A percentile compares a stretch with the other conserved stretches of the same genome.
Conservation (phyloP, 2,797 vertebrate species). For the Sebastes aleutianus region DNA sequence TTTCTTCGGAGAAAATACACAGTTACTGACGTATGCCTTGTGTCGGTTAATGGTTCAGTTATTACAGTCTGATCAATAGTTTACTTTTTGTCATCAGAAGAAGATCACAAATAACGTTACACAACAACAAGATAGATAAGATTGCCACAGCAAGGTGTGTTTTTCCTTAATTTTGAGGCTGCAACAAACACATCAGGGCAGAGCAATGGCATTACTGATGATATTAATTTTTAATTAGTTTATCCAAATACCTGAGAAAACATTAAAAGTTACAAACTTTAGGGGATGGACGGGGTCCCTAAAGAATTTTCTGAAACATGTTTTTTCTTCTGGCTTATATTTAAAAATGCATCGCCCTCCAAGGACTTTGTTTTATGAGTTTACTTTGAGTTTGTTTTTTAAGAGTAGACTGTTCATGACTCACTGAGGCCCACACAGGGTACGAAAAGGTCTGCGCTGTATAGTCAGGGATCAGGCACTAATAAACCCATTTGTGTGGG, state of each 20-base stretch:
- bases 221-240: constrained; percentile 20
- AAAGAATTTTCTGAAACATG: constrained; percentile 15
- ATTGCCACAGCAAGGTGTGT: background rate
- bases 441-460: background rate
- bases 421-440: background rate
- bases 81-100: background rate
- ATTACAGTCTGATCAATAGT: background rate
- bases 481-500: background rate
- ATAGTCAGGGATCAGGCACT: background rate
- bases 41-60: background rate
- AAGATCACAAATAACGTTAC: background rate
- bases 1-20: background rate
- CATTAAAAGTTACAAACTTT: constrained; percentile 8
- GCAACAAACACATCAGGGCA: background rate
- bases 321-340: constrained; percentile 29
- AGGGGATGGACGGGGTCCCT: background rate
- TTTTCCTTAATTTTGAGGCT: background rate
- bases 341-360: constrained; percentile 32
- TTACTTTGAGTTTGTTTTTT: constrained; percentile 13
- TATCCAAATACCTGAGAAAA: constrained; percentile 26
- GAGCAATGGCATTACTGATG: background rate
- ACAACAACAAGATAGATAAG: background rate
- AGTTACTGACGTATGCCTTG: background rate
- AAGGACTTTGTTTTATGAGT: constrained; percentile 8
- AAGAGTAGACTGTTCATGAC: constrained; percentile 1